Evolutionary conservation across 2,888 invertebrate genomes (phyloP), one percentile per base, ranked within the genome.

Genomic region (Linnaemya tessellans): DNA sequence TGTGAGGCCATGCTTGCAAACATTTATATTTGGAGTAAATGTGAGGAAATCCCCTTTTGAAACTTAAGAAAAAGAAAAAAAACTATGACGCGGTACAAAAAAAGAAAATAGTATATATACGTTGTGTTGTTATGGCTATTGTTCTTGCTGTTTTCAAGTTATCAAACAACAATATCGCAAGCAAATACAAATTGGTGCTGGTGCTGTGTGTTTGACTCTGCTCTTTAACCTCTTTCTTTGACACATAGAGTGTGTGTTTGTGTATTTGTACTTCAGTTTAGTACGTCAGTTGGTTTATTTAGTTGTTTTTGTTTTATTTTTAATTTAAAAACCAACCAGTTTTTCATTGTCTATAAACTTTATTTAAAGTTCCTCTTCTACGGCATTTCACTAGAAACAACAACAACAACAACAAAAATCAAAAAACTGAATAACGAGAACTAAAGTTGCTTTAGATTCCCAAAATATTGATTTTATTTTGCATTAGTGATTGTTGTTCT

Each of bases 321-420:
- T 54, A 64, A 73, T 62, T 56, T 80, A 35, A 67, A 67, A 54
- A 71, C 41, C 30, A 79, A 64, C 43, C 73, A 80, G 68, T 80
- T 84, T 85, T 56, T 79, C 79, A 65, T 82, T 82, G 81, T 85
- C 82, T 79, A 75, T 82, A 70, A 84, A 84, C 80, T 78, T 81
- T 73, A 78, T 73, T 84, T 81, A 54, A 54, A 70, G 62, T 71
- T 79, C 13, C 35, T 79, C 18, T 79, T 73, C 73, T 73, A 25
- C 65, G 56, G 74, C 75, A 77, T 62, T 75, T 67, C 15, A 35
- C 41, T 54, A 30, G 43, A 58, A 64, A 22, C 30, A n/a, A n/a
- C n/a, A n/a, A n/a, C n/a, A n/a, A n/a, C n/a, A n/a, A n/a, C n/a
- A n/a, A n/a, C n/a, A 41, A 22, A 62, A 68, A 80, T 35, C 15